Evolutionary conservation across 2,888 invertebrate species (phyloP).

Genomic region (Ophraella communa): DNA sequence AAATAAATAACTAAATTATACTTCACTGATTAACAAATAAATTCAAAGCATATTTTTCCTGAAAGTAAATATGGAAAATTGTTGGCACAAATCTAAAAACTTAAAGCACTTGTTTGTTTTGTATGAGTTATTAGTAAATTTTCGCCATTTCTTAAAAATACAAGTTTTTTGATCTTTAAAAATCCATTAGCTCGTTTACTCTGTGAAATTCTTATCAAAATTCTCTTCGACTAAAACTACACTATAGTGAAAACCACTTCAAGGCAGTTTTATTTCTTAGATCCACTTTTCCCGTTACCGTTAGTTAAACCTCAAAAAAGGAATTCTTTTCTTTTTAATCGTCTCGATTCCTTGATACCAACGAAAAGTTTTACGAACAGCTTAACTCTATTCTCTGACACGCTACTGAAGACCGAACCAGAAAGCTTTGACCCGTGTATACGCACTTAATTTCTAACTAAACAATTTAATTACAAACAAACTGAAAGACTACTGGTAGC

Average conservation of each 20-base stretch:
- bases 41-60: too few relatives aligned
- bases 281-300: background rate
- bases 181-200: background rate
- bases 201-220: background rate
- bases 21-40: too few relatives aligned
- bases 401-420: constrained; percentile 18
- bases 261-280: background rate
- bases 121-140: too few relatives aligned
- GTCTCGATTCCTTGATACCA: constrained; percentile 16
- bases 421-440: constrained; percentile 28
- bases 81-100: too few relatives aligned
- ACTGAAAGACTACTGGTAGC: constrained; percentile 14
- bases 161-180: too few relatives aligned
- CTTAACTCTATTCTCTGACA: constrained; percentile 31
- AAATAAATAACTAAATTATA: too few relatives aligned
- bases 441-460: constrained; percentile 36
- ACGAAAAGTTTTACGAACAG: constrained; percentile 14
- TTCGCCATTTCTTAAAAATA: too few relatives aligned
- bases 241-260: background rate
- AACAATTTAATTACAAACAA: constrained; percentile 39
- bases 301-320: constrained; percentile 8
- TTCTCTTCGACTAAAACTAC: background rate
- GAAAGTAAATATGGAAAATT: too few relatives aligned
- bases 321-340: constrained; percentile 15
- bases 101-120: too few relatives aligned